Percentiles rank a stretch among this genome's conserved stretches.
Conservation (phyloP, 2,797 vertebrate genomes). For the Lophotriccus pileatus region DNA sequence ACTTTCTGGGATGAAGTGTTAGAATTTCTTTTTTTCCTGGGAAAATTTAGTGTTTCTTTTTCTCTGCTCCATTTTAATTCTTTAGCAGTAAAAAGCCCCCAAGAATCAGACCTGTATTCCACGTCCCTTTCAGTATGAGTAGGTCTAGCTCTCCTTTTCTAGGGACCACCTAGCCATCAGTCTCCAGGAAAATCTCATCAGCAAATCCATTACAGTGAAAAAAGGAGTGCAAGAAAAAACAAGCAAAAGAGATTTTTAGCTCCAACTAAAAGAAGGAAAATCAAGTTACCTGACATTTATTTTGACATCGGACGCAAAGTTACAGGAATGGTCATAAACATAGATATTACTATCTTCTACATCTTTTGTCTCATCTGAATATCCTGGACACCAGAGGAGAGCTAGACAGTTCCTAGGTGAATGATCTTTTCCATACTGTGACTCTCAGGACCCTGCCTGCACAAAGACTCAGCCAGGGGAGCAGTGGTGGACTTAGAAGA, state of each 20-base stretch:
- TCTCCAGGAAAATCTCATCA: neutral
- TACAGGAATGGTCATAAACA: neutral
- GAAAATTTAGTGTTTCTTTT: neutral
- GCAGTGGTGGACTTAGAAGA: neutral
- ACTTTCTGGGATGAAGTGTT: neutral
- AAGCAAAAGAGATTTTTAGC: neutral
- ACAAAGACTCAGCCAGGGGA: neutral
- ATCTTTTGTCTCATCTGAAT: neutral
- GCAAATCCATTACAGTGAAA: neutral
- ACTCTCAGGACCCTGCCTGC: neutral
- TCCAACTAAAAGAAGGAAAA: neutral
- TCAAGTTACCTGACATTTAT: neutral
- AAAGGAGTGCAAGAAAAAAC: neutral
- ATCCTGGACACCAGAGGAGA: neutral
- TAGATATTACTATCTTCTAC: neutral
- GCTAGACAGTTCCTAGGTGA: neutral
- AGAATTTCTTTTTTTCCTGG: neutral
- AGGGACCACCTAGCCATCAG: neutral
- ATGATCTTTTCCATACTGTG: neutral
- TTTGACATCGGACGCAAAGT: neutral
- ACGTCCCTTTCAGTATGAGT: neutral
- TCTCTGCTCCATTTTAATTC: neutral
- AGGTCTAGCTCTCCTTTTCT: neutral
- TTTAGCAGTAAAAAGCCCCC: neutral
- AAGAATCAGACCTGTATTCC: neutral